phyloP scores from a whole-genome alignment of 92 coral and sea anemone genomes.

The Epizoanthus scotinus region DNA sequence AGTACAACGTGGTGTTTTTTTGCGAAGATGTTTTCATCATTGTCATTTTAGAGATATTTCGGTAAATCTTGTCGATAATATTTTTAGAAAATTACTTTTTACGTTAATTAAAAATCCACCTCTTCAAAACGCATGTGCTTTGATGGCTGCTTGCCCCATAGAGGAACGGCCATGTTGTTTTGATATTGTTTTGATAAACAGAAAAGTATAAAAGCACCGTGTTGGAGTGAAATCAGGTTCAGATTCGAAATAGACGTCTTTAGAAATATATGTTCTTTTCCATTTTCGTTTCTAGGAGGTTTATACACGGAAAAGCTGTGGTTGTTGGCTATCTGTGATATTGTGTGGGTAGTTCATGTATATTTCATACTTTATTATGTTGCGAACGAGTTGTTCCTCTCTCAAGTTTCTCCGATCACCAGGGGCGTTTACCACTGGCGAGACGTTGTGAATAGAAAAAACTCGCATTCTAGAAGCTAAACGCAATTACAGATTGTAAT shows the following conservation, averaged over 20 bases:
- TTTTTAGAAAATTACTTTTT: background rate
- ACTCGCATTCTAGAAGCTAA: background rate
- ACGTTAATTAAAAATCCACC: background rate
- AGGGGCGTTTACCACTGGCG: slow-evolving; percentile 33
- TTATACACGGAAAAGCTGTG: background rate
- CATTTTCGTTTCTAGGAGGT: background rate
- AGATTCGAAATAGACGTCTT: background rate
- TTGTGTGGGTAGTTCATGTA: slow-evolving; percentile 37
- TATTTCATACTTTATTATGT: slow-evolving; percentile 16
- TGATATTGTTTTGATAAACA: slow-evolving; percentile 43
- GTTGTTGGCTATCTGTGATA: slow-evolving; percentile 17
- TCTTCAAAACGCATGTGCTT: slow-evolving; percentile 17
- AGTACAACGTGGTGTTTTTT: slow-evolving; percentile 2
- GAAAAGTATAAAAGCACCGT: background rate
- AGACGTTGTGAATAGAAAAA: background rate
- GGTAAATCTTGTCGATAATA: background rate
- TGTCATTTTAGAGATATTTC: slow-evolving; percentile 22
- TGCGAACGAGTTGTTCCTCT: background rate
- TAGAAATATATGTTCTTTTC: background rate
- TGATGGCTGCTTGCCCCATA: slow-evolving; percentile 24
- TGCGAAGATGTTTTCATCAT: slow-evolving; percentile 16
- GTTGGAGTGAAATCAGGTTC: slow-evolving; percentile 7
- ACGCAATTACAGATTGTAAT: background rate
- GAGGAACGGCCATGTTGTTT: slow-evolving; percentile 34
- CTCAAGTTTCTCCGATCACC: background rate